These are phyloP conservation scores for Neuroscelio doddi DNA, from an alignment of 2,888 invertebrate species.

Conservation along the genomic window DNA sequence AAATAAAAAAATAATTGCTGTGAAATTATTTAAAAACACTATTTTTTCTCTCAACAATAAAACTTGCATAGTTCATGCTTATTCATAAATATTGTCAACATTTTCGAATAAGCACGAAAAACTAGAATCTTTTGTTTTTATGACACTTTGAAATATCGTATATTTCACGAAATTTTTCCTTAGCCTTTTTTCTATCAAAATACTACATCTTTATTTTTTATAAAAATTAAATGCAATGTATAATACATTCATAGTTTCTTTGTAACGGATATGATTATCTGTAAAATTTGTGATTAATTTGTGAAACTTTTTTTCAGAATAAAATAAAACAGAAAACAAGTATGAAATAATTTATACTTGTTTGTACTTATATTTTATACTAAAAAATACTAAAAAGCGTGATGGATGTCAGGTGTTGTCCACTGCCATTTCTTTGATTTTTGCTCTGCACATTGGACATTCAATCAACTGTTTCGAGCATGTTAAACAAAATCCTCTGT, in stretches of 20 bases:
- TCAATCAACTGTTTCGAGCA: conserved; percentile 85
- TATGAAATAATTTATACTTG: conserved; percentile 5
- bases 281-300: conserved; percentile 8
- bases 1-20: too few species aligned
- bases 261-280: conserved; percentile 8
- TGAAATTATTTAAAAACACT: too few species aligned
- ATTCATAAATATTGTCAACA: too few species aligned
- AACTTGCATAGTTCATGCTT: too few species aligned
- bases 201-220: conserved; percentile 8
- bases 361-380: too few species aligned
- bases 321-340: conserved; percentile 11
- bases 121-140: too few species aligned
- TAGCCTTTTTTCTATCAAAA: conserved; percentile 6
- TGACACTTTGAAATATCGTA: too few species aligned
- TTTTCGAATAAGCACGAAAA: too few species aligned
- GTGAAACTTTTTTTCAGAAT: conserved; percentile 7
- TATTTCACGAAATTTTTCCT: too few species aligned
- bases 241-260: conserved; percentile 6
- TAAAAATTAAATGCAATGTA: conserved; percentile 27
- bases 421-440: conserved; percentile 74
- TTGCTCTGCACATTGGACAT: conserved; percentile 90
- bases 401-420: conserved; percentile 72
- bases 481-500: conserved; percentile 86
- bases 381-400: not conserved
- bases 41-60: too few species aligned